Conservation (phyloP, 37 sponge, comb jelly and placozoan genomes). For the Amphimedon queenslandica region DNA sequence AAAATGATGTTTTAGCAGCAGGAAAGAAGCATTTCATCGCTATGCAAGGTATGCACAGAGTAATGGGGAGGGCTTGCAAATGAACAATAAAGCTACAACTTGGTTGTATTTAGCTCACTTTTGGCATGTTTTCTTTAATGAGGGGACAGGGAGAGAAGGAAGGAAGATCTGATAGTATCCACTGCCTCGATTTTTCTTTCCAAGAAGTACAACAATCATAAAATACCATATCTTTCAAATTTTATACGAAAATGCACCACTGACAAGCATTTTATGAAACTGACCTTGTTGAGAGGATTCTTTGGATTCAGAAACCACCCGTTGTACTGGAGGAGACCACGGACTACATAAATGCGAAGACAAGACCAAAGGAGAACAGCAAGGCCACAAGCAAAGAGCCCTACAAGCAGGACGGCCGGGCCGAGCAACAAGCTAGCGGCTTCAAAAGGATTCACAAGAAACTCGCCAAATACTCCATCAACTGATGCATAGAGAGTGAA, state of each 20-base stretch:
- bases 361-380: constrained; percentile 48
- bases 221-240: constrained; percentile 57
- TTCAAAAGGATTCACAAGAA: constrained; percentile 33
- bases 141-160: constrained; percentile 71
- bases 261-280: not conserved
- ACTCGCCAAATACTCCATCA: no score
- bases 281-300: constrained; percentile 41
- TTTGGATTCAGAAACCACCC: constrained; percentile 70
- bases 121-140: constrained; percentile 51
- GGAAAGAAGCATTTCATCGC: no score
- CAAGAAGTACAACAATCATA: constrained; percentile 37
- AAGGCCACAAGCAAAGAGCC: constrained; percentile 48
- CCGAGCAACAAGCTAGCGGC: constrained; percentile 13
- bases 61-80: no score
- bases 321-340: constrained; percentile 52
- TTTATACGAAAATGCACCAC: not conserved
- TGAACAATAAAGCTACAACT: no score
- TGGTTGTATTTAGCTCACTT: constrained; percentile 24
- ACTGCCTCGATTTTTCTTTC: constrained; percentile 29
- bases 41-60: no score
- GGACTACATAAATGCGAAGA: constrained; percentile 30
- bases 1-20: no score
- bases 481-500: no score
- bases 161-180: constrained; percentile 55
- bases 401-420: constrained; percentile 34